Evolutionary conservation across 2,113 vertebrate species (phyloP).

Genomic region (Pangasianodon gigas): DNA sequence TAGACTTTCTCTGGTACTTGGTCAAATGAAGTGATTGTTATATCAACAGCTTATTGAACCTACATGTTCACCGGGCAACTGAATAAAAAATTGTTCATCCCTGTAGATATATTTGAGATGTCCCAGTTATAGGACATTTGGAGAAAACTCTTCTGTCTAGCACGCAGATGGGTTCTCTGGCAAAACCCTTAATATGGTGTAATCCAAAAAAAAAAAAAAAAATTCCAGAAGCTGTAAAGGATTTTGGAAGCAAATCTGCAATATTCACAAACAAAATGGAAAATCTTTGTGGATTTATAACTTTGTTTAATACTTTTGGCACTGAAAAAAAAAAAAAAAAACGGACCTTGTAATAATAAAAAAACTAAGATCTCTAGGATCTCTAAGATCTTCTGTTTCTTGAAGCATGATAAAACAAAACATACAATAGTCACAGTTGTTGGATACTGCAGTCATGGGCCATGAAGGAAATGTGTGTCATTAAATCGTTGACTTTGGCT

Average conservation of each 20-base stretch:
- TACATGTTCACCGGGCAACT: not conserved
- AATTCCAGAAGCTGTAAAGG: not conserved
- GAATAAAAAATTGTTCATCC: not conserved
- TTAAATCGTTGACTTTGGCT: not conserved
- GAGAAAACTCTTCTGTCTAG: not conserved
- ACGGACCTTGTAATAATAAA: not conserved
- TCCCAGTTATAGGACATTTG: not conserved
- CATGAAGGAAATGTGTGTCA: not conserved
- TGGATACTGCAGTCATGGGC: not conserved
- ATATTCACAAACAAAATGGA: not conserved
- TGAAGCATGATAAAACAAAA: not conserved
- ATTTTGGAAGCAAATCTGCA: not conserved
- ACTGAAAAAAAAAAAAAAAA: not conserved
- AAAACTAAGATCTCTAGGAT: not conserved
- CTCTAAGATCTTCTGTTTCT: not conserved
- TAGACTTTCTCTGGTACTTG: not conserved
- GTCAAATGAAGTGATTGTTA: not conserved
- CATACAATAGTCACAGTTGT: not conserved
- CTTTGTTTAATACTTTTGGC: not conserved
- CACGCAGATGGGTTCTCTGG: not conserved
- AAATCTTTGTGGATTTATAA: not conserved
- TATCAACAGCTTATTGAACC: not conserved
- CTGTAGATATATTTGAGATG: not conserved
- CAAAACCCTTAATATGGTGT: not conserved
- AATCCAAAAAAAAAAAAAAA: not conserved